Conservation (phyloP, 2,113 vertebrate species). For the Tychaedon coryphoeus region DNA sequence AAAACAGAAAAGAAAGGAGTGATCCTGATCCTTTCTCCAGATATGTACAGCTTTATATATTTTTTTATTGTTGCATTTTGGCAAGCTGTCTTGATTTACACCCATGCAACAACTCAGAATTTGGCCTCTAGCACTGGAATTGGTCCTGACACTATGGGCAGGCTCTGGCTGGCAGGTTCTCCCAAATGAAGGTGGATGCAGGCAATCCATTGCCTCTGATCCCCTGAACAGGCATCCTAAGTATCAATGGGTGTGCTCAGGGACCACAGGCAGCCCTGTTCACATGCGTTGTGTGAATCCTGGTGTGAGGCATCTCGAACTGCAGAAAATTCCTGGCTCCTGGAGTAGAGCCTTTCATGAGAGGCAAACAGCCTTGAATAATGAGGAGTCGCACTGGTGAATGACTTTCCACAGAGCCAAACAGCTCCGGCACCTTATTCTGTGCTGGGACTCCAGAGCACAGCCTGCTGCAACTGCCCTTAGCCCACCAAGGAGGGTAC, state of each 20-base stretch:
- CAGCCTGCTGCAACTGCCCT: neutral
- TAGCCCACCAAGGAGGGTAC: fast-evolving
- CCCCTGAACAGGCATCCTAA: neutral
- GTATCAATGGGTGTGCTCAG: fast-evolving
- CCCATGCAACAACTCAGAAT: neutral
- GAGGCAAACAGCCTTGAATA: neutral
- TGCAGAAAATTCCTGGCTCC: neutral
- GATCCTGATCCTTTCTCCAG: neutral
- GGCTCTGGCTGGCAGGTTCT: neutral
- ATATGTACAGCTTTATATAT: neutral
- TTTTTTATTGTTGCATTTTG: neutral
- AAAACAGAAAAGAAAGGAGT: neutral
- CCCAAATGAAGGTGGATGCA: neutral
- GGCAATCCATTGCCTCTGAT: neutral
- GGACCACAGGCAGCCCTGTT: neutral
- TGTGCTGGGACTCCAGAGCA: fast-evolving
- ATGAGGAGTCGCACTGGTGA: fast-evolving
- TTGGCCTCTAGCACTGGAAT: constrained; percentile 14
- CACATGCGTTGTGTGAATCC: fast-evolving
- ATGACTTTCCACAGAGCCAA: neutral
- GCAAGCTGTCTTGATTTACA: neutral
- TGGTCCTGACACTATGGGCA: neutral
- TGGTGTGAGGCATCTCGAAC: neutral
- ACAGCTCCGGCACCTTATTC: neutral
- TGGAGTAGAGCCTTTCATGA: neutral